Percentiles rank a stretch among this genome's conserved stretches.
phyloP scores from a whole-genome alignment of 2,888 invertebrate genomes.

The Parnassius apollo region DNA sequence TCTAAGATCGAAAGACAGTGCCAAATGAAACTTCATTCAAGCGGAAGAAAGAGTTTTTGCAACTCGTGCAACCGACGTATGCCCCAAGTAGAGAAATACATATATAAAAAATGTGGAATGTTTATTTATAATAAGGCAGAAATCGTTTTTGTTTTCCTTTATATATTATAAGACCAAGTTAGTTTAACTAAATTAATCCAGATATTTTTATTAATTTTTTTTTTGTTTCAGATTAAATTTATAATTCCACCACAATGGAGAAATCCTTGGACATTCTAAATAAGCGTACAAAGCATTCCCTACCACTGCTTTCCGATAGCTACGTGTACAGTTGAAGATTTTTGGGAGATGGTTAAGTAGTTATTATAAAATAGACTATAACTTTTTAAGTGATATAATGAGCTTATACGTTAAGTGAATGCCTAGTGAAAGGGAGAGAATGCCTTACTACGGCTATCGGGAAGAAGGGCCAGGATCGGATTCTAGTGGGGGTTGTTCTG shows the following conservation, averaged over 20 bases:
- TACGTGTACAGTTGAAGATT: slow-evolving; percentile 69
- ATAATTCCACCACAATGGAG: slow-evolving; percentile 57
- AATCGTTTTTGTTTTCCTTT: too few relatives aligned
- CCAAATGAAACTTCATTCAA: too few relatives aligned
- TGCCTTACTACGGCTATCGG: slow-evolving; percentile 78
- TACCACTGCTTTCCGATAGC: slow-evolving; percentile 59
- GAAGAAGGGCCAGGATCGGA: slow-evolving; percentile 70
- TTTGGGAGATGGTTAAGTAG: slow-evolving; percentile 66
- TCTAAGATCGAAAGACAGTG: too few relatives aligned
- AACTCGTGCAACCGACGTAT: too few relatives aligned
- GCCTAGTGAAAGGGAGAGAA: slow-evolving; percentile 55
- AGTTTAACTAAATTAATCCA: too few relatives aligned
- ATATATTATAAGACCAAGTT: too few relatives aligned
- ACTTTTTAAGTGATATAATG: slow-evolving; percentile 64
- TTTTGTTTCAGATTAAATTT: slow-evolving; percentile 66
- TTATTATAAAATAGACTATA: slow-evolving; percentile 52
- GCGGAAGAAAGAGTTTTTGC: too few relatives aligned
- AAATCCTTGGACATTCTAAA: slow-evolving; percentile 42
- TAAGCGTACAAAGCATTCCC: slow-evolving; percentile 51
- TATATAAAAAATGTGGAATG: too few relatives aligned
- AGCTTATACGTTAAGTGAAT: slow-evolving; percentile 78
- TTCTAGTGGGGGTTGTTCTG: slow-evolving; percentile 68
- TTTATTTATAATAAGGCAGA: too few relatives aligned
- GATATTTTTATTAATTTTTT: background rate
- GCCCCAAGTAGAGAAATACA: too few relatives aligned